Conservation (phyloP, 2,113 vertebrate species). For the Podilymbus podiceps region DNA sequence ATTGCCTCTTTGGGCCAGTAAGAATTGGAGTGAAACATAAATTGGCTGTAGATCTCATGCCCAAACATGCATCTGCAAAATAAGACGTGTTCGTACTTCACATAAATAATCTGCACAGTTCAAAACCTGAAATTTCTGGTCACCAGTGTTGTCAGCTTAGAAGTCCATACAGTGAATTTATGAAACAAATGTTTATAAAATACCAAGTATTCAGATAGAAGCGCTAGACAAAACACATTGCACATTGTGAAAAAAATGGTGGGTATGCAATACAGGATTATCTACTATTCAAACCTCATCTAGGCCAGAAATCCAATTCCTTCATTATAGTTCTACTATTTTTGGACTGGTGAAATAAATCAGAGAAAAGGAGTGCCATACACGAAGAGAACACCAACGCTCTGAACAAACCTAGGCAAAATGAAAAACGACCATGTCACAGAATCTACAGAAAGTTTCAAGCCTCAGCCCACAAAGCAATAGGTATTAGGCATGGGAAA, state of each 20-base stretch:
- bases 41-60: neutral
- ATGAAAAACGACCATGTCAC: neutral
- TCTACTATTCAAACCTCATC: neutral
- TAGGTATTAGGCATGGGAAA: neutral
- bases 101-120: neutral
- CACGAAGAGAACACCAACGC: neutral
- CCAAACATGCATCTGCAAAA: neutral
- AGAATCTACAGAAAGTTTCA: neutral
- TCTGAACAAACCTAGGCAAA: neutral
- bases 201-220: neutral
- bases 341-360: neutral
- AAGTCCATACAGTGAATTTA: constrained; percentile 21
- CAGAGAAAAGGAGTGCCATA: neutral
- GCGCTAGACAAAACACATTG: neutral
- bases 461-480: neutral
- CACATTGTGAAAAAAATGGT: neutral
- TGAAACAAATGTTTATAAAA: neutral
- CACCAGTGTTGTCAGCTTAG: constrained; percentile 13
- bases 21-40: neutral
- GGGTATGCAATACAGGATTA: neutral
- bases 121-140: constrained; percentile 22
- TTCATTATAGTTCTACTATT: neutral
- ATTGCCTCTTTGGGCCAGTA: neutral
- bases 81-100: neutral
- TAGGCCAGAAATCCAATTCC: constrained; percentile 22